Conservation (phyloP, 64 coral and sea anemone species). For the Platygyra sinensis region DNA sequence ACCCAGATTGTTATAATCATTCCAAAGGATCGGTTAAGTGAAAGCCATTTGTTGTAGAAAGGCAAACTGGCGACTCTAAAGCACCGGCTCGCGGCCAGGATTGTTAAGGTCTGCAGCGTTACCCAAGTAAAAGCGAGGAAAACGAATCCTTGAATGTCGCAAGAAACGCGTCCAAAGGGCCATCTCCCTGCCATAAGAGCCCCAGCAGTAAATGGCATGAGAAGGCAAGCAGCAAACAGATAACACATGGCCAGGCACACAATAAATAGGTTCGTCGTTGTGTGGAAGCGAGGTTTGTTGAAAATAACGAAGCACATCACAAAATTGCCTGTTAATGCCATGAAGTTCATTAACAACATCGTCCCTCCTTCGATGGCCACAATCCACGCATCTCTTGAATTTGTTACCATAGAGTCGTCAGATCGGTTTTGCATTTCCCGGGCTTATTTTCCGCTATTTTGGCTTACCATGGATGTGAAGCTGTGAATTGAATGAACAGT, state of each 20-base stretch:
- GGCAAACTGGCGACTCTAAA: background rate
- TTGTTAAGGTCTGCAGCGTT: background rate
- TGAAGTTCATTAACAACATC: conserved; percentile 11
- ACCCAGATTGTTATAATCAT: conserved; percentile 16
- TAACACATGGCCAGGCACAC: background rate
- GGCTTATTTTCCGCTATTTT: no score
- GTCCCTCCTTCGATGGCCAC: conserved; percentile 7
- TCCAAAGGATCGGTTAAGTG: background rate
- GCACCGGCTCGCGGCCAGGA: background rate
- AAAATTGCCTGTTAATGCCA: conserved; percentile 4
- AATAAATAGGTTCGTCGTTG: background rate
- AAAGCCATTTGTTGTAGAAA: conserved; percentile 15
- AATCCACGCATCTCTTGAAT: background rate
- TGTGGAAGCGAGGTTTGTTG: conserved; percentile 19
- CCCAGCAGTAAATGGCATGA: background rate
- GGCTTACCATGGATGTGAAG: background rate
- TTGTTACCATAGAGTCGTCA: background rate
- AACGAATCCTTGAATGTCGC: conserved; percentile 24
- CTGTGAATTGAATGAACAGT: background rate
- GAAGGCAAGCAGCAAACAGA: background rate
- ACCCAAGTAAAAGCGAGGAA: conserved; percentile 5
- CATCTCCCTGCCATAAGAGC: background rate
- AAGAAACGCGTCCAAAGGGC: background rate
- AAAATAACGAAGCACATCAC: conserved; percentile 10
- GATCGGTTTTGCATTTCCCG: background rate